Base-by-base conservation (phyloP, 2,888 invertebrate genomes). In the Ectropis crepuscularia region DNA sequence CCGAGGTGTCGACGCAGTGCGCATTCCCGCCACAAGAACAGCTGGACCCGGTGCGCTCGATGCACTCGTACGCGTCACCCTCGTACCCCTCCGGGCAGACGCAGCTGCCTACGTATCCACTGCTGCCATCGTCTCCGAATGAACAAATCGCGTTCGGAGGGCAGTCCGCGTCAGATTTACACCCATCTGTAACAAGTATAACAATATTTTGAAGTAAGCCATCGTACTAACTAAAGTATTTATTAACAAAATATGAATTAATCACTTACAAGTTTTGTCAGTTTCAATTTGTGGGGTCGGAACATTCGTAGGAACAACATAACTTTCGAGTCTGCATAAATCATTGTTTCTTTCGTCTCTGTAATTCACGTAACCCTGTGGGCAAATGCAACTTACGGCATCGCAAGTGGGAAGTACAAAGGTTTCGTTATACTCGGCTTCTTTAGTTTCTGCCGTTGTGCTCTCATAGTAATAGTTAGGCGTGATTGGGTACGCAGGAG, bases 31-130 rank as follows among this genome's bases (percentile, higher is more conserved):
- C 96, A 78, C 98, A 98, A 43, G 95, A 94, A 65, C 91, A 92
- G 58, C 74, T 79, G 0, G 82, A 75, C 9, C 86, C 83, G 5
- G 86, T 81, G 57, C 83, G 83, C 65, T 94, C 94, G 2, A 90
- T 92, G 80, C 98, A 98, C 72, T 94, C 94, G 67, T 94, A 94
- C 7, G 98, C 98, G 82, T 98, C 97, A 28, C 98, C 98, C 78
- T 95, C 95, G 87, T 94, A 98, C 5, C 97, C 98, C n/a, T 95
- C 93, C 63, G 95, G 96, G 80, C 98, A 98, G 49, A 95, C 94
- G 80, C 98, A 98, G 59, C 87, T 88, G 0, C 89, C 86, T 51
- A 71, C 72, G 62, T 76, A 72, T 57, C 93, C 89, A 4, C 92
- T 90, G 36, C 76, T 75, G 0, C 69, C 55, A 10, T 94, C 87